phyloP scores from a whole-genome alignment of 2,888 invertebrate species.

The Pogonocherus hispidulus region DNA sequence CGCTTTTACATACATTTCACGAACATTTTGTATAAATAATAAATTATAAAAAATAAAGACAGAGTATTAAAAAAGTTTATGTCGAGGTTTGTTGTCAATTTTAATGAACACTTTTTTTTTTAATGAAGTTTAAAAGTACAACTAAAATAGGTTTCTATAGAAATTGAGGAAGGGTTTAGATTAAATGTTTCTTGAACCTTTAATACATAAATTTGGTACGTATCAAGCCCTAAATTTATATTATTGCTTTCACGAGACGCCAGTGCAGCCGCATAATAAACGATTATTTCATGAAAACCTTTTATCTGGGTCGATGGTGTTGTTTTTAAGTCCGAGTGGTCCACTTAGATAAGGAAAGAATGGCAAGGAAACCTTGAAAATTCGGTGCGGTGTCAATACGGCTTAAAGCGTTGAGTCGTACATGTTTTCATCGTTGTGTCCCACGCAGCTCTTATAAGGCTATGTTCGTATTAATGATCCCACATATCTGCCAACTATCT shows the following conservation, averaged over 20 bases:
- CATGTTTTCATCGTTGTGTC: conserved; percentile 26
- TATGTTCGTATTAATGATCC: conserved; percentile 32
- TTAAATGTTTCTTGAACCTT: too few relatives aligned
- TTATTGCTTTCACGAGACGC: neutral
- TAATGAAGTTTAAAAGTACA: too few relatives aligned
- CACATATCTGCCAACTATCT: conserved; percentile 33
- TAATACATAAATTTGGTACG: too few relatives aligned
- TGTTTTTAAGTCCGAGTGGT: conserved; percentile 7
- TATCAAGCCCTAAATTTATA: neutral
- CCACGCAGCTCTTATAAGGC: conserved; percentile 29
- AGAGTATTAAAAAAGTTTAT: too few relatives aligned
- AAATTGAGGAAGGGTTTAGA: too few relatives aligned
- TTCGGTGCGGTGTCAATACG: conserved; percentile 23
- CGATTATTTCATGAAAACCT: neutral
- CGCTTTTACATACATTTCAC: too few relatives aligned
- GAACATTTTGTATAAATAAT: too few relatives aligned
- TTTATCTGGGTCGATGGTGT: neutral
- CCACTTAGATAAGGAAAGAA: conserved; percentile 23
- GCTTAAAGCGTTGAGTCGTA: conserved; percentile 16
- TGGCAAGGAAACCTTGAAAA: conserved; percentile 22
- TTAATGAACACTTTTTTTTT: too few relatives aligned
- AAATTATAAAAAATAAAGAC: too few relatives aligned
- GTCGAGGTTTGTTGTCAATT: too few relatives aligned
- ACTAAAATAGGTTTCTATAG: too few relatives aligned
- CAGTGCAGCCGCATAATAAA: neutral